Base-by-base conservation (phyloP, 2,888 invertebrate species). In the Luffia ferchaultella region DNA sequence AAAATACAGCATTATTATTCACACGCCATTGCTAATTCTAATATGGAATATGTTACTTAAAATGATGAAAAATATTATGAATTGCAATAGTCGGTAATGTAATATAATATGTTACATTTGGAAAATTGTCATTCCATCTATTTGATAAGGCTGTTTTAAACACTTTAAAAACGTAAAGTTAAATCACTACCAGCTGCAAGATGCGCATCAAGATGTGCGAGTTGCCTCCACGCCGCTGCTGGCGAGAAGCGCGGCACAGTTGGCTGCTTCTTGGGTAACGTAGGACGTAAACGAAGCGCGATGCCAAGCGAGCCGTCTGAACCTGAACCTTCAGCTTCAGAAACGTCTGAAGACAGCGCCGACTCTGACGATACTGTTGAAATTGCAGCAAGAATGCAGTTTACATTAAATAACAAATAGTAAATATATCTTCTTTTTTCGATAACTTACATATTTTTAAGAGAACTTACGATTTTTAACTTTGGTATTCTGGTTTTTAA, bases 241-340 rank as follows among this genome's bases (percentile, higher is more conserved):
- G 95, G 94, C 1, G 93, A 93, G 75, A 95, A 95, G 52, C 92
- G 77, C 0, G 93, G 92, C 49, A 92, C 88, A 56, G 91, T 89
- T 20, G 90, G 83, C 62, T 90, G 90, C 56, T 93, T 90, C 65
- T 92, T 91, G 1, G 94, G 94, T 55, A 94, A 65, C 0, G 91
- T 93, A 0, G 94, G 93, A 0, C 93, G 86, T 51, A 94, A 73
- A 53, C 90, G 88, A 49, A 94, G 73, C 18, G 90, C 89, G 50
- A 93, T 90, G 47, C 90, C 91, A 48, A 87, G 79, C 0, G 85
- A 84, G 5, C 76, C 77, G 16, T 69, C 77, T 44, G 83, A 79
- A 2, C 75, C 77, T 44, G 83, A 79, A 3, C 75, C 69, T 50
- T 85, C 83, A 17, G 79, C 78, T 57, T 86, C 85, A 1, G 85